Conservation (phyloP, 1,140 invertebrate species). For the Amyelois transitella region DNA sequence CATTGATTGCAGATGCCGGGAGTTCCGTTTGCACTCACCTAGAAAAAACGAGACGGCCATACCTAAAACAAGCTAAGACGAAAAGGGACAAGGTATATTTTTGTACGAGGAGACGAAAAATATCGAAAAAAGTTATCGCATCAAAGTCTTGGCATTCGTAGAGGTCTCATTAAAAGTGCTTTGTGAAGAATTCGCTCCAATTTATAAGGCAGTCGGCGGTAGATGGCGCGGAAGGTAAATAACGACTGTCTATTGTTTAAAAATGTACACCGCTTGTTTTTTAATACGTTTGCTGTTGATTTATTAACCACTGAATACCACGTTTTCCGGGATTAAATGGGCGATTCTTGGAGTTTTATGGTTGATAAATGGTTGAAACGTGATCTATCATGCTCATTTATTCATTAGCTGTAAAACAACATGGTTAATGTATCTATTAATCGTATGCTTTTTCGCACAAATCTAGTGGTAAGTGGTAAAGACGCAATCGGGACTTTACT, state of each 20-base stretch:
- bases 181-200: constrained; percentile 63
- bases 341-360: no score
- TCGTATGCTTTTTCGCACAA: no score
- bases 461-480: no score
- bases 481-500: no score
- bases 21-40: constrained; percentile 46
- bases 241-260: constrained; percentile 54
- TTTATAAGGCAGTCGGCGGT: constrained; percentile 60
- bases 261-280: constrained; percentile 23
- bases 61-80: constrained; percentile 14
- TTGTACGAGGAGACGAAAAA: constrained; percentile 55
- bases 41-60: constrained; percentile 29
- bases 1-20: constrained; percentile 67
- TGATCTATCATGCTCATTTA: no score
- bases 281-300: background rate
- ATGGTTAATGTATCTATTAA: no score
- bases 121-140: constrained; percentile 70
- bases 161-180: constrained; percentile 71
- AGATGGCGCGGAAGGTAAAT: constrained; percentile 60
- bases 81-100: constrained; percentile 41
- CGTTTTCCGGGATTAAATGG: background rate
- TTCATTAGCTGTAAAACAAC: no score
- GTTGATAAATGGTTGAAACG: no score
- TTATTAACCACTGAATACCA: background rate
- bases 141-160: constrained; percentile 55